Base-by-base conservation (phyloP, 1,140 invertebrate species). In the Diprion similis region DNA sequence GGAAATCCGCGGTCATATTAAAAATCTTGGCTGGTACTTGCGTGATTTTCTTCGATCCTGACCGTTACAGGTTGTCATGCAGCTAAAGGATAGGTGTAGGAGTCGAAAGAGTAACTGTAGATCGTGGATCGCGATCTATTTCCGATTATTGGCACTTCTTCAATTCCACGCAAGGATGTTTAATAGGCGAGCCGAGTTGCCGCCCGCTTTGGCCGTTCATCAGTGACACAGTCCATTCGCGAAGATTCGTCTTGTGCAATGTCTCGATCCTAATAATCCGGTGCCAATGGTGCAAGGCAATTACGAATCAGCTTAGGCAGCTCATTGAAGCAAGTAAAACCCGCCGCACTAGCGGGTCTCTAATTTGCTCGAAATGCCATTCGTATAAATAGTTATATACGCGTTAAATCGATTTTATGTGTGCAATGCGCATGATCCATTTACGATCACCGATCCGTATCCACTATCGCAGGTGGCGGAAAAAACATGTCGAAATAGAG, bases 81-180 rank as follows among this genome's bases (percentile, higher is more conserved):
- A 37, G 24, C 24, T 37, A 37, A 6, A 37, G 24, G 24, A 37
- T 59, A 59, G 51, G 24, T 37, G 9, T 4, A 4, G n/a, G 9
- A 59, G 11, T 59, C 9, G 6, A 59, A 6, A 59, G 51, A 59
- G 51, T 59, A 59, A 59, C 51, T 59, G 51, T 9, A 59, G 11
- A 59, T 9, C n/a, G 51, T 13, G 51, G 51, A 17, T 17, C 51
- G n/a, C 9, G 51, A 59, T 59, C 51, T 59, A 59, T 59, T 59
- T 59, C 51, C 51, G 51, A 59, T 59, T 59, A 59, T 59, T 59
- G 51, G 51, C 51, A 59, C 51, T 17, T 59, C 51, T 59, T 59
- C 51, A 59, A 59, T 59, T 59, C 51, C 51, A 4, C 51, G 51
- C 51, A 59, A 59, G 51, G 51, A 59, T 59, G 51, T 37, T 37